These are phyloP conservation scores for Sternarchorhynchus goeldii DNA, from an alignment of 2,797 vertebrate genomes.

Conservation along the genomic window DNA sequence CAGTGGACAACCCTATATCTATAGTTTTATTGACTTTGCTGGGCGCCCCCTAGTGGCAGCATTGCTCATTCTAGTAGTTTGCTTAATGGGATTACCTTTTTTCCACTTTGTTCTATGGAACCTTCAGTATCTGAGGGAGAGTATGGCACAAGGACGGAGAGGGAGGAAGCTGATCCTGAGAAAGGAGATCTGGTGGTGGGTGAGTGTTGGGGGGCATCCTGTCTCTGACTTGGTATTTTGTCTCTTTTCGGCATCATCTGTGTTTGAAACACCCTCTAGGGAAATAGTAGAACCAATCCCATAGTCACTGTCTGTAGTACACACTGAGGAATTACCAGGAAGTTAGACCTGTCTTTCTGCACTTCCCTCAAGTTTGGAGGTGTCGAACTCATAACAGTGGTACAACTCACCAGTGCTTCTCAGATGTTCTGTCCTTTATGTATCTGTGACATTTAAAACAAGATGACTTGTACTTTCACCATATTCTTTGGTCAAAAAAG, in stretches of 20 bases:
- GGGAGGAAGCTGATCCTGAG: constrained; percentile 12
- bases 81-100: constrained; percentile 39
- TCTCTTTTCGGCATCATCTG: constrained; percentile 17
- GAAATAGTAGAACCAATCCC: neutral
- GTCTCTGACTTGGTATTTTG: neutral
- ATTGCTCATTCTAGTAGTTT: constrained; percentile 37
- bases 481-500: no score
- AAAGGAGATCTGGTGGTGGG: constrained; percentile 50
- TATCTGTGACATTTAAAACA: no score
- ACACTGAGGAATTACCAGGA: neutral
- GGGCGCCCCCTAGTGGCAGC: constrained; percentile 37
- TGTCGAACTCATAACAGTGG: no score
- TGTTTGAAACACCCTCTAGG: constrained; percentile 17
- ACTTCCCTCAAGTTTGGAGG: neutral
- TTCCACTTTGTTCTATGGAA: constrained; percentile 56
- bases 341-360: neutral
- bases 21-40: constrained; percentile 50
- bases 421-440: no score
- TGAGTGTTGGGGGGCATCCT: constrained; percentile 22
- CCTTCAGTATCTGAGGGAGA: constrained; percentile 39
- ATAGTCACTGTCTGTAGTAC: neutral
- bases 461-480: no score
- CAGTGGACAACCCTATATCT: constrained; percentile 44
- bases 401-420: no score
- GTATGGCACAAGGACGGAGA: neutral